A percentile compares a stretch with the other conserved stretches of the same genome.
These are phyloP conservation scores for Microctonus hyperodae DNA, from an alignment of 2,888 invertebrate genomes.

Conservation along the genomic window DNA sequence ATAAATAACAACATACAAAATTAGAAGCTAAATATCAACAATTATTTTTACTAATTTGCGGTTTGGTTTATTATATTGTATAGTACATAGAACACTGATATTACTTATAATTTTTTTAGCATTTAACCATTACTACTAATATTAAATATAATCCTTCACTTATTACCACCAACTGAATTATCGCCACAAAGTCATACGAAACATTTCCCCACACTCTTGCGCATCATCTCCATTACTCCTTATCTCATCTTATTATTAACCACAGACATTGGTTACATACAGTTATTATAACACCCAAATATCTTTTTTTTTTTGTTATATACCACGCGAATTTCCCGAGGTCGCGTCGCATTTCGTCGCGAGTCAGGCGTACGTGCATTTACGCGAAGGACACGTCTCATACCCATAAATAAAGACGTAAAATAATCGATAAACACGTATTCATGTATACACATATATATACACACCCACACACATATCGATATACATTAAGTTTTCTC, in stretches of 20 bases:
- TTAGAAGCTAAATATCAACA: neutral
- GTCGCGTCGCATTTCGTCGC: constrained; percentile 11
- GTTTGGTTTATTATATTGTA: constrained; percentile 35
- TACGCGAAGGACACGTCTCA: constrained; percentile 7
- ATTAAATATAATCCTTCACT: constrained; percentile 35
- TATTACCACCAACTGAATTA: constrained; percentile 12
- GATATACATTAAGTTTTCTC: neutral
- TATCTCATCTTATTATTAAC: constrained; percentile 5
- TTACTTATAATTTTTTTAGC: constrained; percentile 34
- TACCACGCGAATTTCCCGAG: constrained; percentile 13
- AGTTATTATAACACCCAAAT: constrained; percentile 11
- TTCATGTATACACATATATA: no score
- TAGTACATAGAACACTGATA: constrained; percentile 28
- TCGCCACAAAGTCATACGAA: neutral
- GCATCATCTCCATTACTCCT: neutral
- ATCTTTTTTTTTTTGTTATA: constrained; percentile 13
- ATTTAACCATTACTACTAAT: constrained; percentile 33
- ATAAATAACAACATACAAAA: neutral
- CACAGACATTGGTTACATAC: constrained; percentile 11
- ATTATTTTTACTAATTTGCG: constrained; percentile 31
- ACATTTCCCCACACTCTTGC: neutral
- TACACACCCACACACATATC: constrained; percentile 1
- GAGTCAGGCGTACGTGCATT: constrained; percentile 17
- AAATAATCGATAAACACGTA: constrained; percentile 10
- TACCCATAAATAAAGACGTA: constrained; percentile 3